A percentile compares a stretch with the other conserved stretches of the same genome.
Evolutionary conservation across 64 coral and sea anemone species (phyloP).

Genomic region (Stichodactyla helianthus): DNA sequence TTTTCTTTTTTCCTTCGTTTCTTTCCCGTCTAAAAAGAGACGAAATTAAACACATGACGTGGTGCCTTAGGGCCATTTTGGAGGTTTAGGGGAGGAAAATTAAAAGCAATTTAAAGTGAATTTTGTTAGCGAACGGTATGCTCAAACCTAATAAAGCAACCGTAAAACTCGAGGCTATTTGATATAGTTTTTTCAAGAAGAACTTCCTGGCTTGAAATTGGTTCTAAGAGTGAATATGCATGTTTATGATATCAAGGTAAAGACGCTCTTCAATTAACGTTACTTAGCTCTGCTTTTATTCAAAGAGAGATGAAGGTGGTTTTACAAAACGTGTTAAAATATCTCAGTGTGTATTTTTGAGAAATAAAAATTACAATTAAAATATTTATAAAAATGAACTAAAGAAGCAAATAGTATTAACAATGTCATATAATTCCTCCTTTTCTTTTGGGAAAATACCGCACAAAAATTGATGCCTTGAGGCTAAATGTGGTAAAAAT

Average conservation of each 20-base stretch:
- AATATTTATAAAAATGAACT: too few species aligned
- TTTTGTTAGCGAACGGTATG: not conserved
- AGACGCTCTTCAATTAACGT: conserved; percentile 1
- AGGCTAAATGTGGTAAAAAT: not conserved
- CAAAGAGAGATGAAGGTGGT: not conserved
- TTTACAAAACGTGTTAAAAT: not conserved
- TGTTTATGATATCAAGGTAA: not conserved
- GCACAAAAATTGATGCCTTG: not conserved
- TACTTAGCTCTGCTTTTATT: not conserved
- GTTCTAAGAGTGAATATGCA: not conserved
- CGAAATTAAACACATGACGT: not conserved
- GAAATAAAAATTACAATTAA: too few species aligned
- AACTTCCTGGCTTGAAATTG: conserved; percentile 7
- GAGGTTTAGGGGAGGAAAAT: not conserved
- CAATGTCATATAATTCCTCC: too few species aligned
- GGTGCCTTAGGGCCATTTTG: not conserved
- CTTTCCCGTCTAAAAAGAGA: not conserved
- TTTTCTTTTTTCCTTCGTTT: not conserved
- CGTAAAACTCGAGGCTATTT: conserved; percentile 1
- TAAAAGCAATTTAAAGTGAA: not conserved
- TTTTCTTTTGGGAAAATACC: not conserved
- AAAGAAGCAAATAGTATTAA: too few species aligned
- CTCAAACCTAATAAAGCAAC: not conserved
- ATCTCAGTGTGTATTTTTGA: not conserved
- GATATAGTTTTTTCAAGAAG: conserved; percentile 4